Conservation (phyloP, 1,140 invertebrate genomes). For the Papilio aristodemus region DNA sequence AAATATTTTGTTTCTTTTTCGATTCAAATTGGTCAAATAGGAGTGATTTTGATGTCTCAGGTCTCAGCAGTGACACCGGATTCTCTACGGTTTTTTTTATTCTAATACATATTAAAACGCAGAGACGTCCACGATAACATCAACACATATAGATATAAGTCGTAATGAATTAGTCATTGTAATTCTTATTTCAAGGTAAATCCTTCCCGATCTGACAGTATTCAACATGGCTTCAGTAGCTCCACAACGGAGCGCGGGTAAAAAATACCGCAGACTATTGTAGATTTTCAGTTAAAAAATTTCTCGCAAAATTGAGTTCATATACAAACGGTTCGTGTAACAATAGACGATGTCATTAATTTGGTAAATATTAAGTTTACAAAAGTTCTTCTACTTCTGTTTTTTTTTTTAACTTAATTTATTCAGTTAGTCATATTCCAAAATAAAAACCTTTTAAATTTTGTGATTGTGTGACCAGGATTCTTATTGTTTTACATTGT, state of each 20-base stretch:
- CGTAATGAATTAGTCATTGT: not conserved
- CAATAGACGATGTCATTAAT: constrained; percentile 52
- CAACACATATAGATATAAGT: not conserved
- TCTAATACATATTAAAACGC: no score
- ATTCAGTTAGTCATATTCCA: no score
- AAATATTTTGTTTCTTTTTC: no score
- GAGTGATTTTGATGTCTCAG: no score
- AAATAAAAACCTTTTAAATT: no score
- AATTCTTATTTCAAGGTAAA: constrained; percentile 49
- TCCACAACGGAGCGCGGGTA: constrained; percentile 50
- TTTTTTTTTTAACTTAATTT: no score
- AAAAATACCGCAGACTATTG: constrained; percentile 67
- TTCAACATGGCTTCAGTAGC: constrained; percentile 44
- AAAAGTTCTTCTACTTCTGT: not conserved
- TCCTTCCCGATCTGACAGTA: constrained; percentile 52
- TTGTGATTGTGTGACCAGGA: no score
- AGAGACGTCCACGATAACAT: no score
- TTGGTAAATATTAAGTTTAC: constrained; percentile 48
- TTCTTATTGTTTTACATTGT: no score
- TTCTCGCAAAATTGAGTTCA: constrained; percentile 36
- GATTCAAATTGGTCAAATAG: no score
- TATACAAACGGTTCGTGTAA: not conserved
- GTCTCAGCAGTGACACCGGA: no score
- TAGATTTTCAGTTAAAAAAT: constrained; percentile 62
- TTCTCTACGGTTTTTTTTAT: no score